Evolutionary conservation across 1,140 invertebrate genomes (phyloP), one percentile per base, ranked within the genome.

Genomic region (Aporrectodea caliginosa): DNA sequence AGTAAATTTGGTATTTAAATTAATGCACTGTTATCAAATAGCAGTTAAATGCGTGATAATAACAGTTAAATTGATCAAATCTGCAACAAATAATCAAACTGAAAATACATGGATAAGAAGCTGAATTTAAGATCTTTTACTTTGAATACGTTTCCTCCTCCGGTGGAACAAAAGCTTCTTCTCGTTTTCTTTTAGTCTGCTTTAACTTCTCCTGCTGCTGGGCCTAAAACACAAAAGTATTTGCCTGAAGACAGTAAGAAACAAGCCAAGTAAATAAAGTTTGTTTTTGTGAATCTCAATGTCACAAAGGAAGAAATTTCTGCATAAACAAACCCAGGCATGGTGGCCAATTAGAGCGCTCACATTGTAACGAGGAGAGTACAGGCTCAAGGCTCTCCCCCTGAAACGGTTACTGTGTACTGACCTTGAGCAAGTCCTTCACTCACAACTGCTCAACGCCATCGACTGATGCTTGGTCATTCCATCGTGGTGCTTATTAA

Each of bases 81-180:
- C n/a, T n/a, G n/a, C n/a, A n/a, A n/a, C n/a, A n/a, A n/a, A n/a
- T n/a, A n/a, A n/a, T n/a, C n/a, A n/a, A n/a, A n/a, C n/a, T n/a
- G n/a, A n/a, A n/a, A n/a, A n/a, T n/a, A n/a, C n/a, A n/a, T n/a
- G n/a, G n/a, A n/a, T n/a, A n/a, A n/a, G n/a, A n/a, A n/a, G n/a
- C n/a, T n/a, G n/a, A n/a, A n/a, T 72, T 16, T 30, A 69, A 77
- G 78, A 84, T 84, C 76, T 81, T 75, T 75, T 84, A 83, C 78
- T 85, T 84, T 31, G 73, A 70, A 27, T 83, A 73, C 89, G 89
- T 85, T 43, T 81, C 78, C 79, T 96, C 94, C 84, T 92, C 89
- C 0, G 95, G 95, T 33, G 95, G 93, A 79, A 95, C 89, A 89
- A 95, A 98, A 72, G 93, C 92, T 86, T 94, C 90, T 72, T 92